These are phyloP conservation scores for Hirundo rustica DNA, from an alignment of 2,797 vertebrate species.

Conservation along the genomic window DNA sequence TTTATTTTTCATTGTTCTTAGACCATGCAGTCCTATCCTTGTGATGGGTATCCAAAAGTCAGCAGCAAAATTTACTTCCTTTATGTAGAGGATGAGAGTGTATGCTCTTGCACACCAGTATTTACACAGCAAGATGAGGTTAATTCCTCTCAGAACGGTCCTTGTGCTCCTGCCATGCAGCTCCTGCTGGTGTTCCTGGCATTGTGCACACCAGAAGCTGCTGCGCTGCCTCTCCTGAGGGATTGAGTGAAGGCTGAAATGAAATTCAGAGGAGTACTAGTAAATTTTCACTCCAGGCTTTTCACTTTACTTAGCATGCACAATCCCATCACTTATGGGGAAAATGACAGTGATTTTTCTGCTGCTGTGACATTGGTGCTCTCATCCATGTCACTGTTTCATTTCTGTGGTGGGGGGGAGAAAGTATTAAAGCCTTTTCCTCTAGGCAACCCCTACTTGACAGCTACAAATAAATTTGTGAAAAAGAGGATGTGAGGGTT, in stretches of 20 bases:
- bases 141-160: neutral
- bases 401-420: neutral
- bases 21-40: neutral
- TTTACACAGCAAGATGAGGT: neutral
- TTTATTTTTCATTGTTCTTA: neutral
- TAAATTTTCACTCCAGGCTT: neutral
- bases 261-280: neutral
- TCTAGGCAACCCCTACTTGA: neutral
- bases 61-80: neutral
- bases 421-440: neutral
- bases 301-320: neutral
- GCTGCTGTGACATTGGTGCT: neutral
- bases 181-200: neutral
- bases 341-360: conserved; percentile 1
- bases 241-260: neutral
- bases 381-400: neutral
- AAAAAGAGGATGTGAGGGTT: neutral
- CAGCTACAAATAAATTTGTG: conserved; percentile 12
- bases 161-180: neutral
- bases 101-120: neutral
- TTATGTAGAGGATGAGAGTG: neutral
- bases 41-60: neutral
- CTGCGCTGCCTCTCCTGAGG: neutral
- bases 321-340: neutral
- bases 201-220: neutral